Conservation (phyloP, 2,797 vertebrate species). For the Lagocephalus sceleratus region DNA sequence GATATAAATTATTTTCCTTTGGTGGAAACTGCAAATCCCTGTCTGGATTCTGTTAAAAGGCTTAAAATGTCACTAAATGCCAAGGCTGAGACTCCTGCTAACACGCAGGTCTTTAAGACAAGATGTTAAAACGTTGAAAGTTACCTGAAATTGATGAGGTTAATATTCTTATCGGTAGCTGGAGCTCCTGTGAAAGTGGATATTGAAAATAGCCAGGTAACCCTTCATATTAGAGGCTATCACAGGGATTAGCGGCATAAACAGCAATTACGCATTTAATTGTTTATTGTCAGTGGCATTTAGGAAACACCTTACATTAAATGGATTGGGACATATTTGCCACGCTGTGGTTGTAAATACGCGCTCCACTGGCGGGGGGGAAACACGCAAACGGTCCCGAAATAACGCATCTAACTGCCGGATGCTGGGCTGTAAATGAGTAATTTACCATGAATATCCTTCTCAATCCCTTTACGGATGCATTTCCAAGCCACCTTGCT, state of each 20-base stretch:
- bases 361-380: slow-evolving; percentile 6
- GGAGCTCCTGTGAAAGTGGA: slow-evolving; percentile 69
- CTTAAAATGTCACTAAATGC: slow-evolving; percentile 87
- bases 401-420: slow-evolving; percentile 49
- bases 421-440: slow-evolving; percentile 57
- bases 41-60: slow-evolving; percentile 84
- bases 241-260: slow-evolving; percentile 70
- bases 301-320: slow-evolving; percentile 54
- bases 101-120: slow-evolving; percentile 77
- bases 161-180: slow-evolving; percentile 79
- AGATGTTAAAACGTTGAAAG: slow-evolving; percentile 80
- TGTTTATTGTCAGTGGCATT: slow-evolving; percentile 71
- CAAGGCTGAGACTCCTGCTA: slow-evolving; percentile 80
- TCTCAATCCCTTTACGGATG: slow-evolving; percentile 52
- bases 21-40: slow-evolving; percentile 79
- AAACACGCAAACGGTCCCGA: slow-evolving; percentile 36
- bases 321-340: slow-evolving; percentile 24
- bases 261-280: slow-evolving; percentile 76
- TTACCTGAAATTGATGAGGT: slow-evolving; percentile 81
- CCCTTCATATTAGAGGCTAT: slow-evolving; percentile 74
- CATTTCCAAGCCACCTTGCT: slow-evolving; percentile 57
- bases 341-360: not conserved
- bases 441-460: slow-evolving; percentile 62
- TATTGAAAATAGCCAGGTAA: slow-evolving; percentile 78
- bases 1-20: slow-evolving; percentile 83